phyloP scores from a whole-genome alignment of 1,140 invertebrate species.

The Rhizoglyphus robini region DNA sequence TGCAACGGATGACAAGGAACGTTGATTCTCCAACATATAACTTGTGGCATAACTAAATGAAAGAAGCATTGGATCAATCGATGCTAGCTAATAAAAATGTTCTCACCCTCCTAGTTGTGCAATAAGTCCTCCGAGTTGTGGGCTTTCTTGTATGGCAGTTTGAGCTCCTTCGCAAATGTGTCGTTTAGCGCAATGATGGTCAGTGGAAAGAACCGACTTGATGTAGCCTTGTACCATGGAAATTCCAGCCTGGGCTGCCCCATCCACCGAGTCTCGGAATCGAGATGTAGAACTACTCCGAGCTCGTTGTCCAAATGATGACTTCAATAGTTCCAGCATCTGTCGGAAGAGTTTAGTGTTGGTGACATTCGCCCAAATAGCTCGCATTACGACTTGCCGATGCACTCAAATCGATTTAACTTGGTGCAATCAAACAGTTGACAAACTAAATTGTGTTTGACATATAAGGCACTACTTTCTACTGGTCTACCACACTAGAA shows the following conservation, averaged over 20 bases:
- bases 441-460: no score
- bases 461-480: no score
- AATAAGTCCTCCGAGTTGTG: conserved; percentile 64
- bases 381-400: no score
- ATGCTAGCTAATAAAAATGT: neutral
- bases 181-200: conserved; percentile 62
- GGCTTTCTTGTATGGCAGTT: conserved; percentile 64
- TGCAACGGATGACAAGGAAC: conserved; percentile 55
- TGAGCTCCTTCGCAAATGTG: conserved; percentile 73
- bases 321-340: conserved; percentile 28
- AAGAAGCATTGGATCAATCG: neutral
- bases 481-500: no score
- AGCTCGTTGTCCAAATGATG: conserved; percentile 27
- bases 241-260: conserved; percentile 28
- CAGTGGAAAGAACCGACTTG: conserved; percentile 58
- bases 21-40: conserved; percentile 57
- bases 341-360: neutral
- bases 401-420: no score
- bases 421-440: no score
- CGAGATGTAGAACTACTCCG: conserved; percentile 22
- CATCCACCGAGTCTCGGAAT: conserved; percentile 25
- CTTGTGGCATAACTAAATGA: conserved; percentile 60
- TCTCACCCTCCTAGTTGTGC: conserved; percentile 82
- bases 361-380: no score
- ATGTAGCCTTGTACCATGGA: conserved; percentile 52